Conservation (phyloP, 1,140 invertebrate species). For the Cydia fagiglandana region DNA sequence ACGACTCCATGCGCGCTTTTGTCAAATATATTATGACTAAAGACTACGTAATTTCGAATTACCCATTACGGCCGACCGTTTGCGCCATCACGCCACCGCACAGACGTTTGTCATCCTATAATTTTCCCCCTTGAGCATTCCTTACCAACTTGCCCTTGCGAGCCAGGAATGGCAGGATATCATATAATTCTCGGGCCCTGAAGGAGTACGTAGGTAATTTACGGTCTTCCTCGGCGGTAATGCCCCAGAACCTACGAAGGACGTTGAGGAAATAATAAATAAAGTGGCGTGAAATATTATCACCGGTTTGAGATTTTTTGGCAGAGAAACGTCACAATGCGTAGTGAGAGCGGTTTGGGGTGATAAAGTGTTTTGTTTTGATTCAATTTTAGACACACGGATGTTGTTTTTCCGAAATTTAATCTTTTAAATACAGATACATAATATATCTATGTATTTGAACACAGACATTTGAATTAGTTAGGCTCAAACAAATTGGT, state of each 20-base stretch:
- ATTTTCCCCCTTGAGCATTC: conserved; percentile 19
- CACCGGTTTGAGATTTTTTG: conserved; percentile 24
- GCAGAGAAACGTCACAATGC: conserved; percentile 8
- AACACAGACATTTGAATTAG: too few species aligned
- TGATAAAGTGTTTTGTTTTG: background rate
- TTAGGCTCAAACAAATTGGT: too few species aligned
- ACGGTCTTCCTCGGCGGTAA: conserved; percentile 27
- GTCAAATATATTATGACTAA: background rate
- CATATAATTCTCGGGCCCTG: conserved; percentile 28
- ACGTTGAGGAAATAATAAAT: conserved; percentile 32
- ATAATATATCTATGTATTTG: too few species aligned
- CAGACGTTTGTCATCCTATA: conserved; percentile 16
- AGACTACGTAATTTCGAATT: background rate
- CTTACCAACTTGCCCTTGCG: conserved; percentile 9
- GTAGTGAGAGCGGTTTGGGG: background rate
- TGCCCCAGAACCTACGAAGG: conserved; percentile 16
- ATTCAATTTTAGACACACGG: background rate
- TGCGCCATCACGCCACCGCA: background rate
- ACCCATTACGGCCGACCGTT: background rate
- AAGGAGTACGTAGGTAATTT: conserved; percentile 28
- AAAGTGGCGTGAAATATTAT: conserved; percentile 30
- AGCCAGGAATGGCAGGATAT: conserved; percentile 8
- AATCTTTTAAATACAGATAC: too few species aligned
- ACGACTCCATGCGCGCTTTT: background rate
- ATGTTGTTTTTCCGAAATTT: too few species aligned